Evolutionary conservation across 2,113 vertebrate genomes (phyloP), one percentile per base, ranked within the genome.

Genomic region (Podocnemis expansa): DNA sequence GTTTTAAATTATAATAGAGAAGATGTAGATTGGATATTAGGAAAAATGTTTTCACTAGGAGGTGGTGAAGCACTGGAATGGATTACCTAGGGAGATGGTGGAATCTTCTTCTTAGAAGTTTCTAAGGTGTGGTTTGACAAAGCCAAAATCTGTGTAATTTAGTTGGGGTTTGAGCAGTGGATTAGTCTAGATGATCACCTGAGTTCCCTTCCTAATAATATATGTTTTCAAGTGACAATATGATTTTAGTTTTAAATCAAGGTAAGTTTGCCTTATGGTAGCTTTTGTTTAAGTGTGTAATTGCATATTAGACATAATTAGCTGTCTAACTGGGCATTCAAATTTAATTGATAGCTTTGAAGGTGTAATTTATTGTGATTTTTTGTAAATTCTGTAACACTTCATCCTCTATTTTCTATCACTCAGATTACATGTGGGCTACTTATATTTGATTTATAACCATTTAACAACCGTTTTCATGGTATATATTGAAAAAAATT

Each of bases 221-320:
- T 52, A 52, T 52, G 51, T 17, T 14, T 52, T 8, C 4, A 58
- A 70, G 8, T 54, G 56, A 49, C 58, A 63, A 41, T 2, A 76
- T 2, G 1, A 43, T 87, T 85, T 96, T 93, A 82, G 73, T 80
- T 25, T 54, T 78, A 78, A 94, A 90, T 88, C 31, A 89, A 70
- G 2, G 10, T 0, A 3, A 10, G 63, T 16, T 83, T 80, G 34
- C 7, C 51, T 70, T 92, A 78, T 91, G 19, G 41, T 56, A 10
- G 47, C 41, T 19, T 22, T 89, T 75, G 67, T 38, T 86, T 88
- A 85, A 93, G 82, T 2, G 10, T 78, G 29, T 24, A 11, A 60
- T 78, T 45, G 34, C 29, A 43, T 60, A n/a, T 21, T 38, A 86
- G 54, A 55, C 31, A 25, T 16, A 54, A 63, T 80, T 60, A 91